phyloP scores from a whole-genome alignment of 2,797 vertebrate species.

The Morus bassanus region DNA sequence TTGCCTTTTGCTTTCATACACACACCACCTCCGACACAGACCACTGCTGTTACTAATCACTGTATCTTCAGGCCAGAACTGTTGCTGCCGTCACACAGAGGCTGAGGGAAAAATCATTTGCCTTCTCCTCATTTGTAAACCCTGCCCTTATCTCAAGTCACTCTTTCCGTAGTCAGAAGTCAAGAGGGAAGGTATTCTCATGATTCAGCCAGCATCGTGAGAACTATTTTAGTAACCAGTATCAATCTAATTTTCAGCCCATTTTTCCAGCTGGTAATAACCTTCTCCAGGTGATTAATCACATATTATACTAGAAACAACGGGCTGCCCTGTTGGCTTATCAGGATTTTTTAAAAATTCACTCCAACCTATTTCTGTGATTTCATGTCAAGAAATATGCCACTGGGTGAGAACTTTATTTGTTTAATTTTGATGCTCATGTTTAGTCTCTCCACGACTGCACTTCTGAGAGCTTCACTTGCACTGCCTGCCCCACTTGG shows the following conservation, averaged over 20 bases:
- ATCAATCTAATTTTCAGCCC: neutral
- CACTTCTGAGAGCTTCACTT: neutral
- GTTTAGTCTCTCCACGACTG: neutral
- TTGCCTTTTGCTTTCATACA: neutral
- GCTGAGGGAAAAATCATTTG: neutral
- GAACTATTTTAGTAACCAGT: neutral
- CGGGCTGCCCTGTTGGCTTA: neutral
- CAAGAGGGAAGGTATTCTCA: neutral
- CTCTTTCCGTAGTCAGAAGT: neutral
- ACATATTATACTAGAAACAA: neutral
- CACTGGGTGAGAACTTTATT: neutral
- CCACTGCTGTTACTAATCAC: neutral
- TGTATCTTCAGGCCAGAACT: fast-evolving
- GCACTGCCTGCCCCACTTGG: neutral
- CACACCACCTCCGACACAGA: neutral
- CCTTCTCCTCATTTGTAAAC: neutral
- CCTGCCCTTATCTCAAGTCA: neutral
- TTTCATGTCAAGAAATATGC: neutral
- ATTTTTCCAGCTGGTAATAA: neutral
- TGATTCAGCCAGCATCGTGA: neutral
- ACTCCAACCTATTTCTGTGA: neutral
- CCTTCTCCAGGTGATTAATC: neutral
- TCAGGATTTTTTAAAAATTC: neutral
- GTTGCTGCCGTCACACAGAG: neutral
- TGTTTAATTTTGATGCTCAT: neutral